A percentile compares a stretch with the other conserved stretches of the same genome.
Evolutionary conservation across 1,140 invertebrate genomes (phyloP).

Genomic region (Aricia agestis): DNA sequence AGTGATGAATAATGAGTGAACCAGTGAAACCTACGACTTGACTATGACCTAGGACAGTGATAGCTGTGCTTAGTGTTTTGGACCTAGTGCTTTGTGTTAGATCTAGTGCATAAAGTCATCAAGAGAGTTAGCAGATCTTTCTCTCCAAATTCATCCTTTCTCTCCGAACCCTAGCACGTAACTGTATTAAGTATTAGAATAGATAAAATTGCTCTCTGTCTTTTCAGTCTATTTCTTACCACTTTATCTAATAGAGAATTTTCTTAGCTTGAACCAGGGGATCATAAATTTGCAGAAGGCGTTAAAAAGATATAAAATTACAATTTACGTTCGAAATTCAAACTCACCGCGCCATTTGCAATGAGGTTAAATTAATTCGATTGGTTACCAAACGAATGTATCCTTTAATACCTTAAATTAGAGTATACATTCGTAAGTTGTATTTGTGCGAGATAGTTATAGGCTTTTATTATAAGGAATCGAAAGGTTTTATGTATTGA

Average conservation of each 20-base stretch:
- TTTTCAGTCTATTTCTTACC: no score
- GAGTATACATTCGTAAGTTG: neutral
- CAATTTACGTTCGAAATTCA: constrained; percentile 3
- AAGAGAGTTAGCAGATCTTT: no score
- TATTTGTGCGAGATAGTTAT: neutral
- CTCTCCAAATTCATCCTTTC: no score
- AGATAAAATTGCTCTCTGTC: no score
- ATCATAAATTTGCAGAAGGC: neutral
- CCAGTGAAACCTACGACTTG: no score
- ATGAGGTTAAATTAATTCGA: neutral
- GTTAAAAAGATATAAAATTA: constrained; percentile 4
- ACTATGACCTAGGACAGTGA: no score
- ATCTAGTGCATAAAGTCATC: no score
- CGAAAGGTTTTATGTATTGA: neutral
- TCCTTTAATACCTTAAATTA: neutral
- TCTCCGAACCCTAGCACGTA: no score
- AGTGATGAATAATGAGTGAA: no score
- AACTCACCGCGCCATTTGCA: neutral
- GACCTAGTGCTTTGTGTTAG: no score
- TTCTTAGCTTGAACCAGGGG: neutral
- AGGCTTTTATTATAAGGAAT: neutral
- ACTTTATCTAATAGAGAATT: neutral
- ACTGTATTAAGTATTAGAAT: no score
- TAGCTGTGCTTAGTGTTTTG: no score
- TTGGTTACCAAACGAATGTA: neutral